These are phyloP conservation scores for Xestia c-nigrum DNA, from an alignment of 2,888 invertebrate species.

Conservation along the genomic window DNA sequence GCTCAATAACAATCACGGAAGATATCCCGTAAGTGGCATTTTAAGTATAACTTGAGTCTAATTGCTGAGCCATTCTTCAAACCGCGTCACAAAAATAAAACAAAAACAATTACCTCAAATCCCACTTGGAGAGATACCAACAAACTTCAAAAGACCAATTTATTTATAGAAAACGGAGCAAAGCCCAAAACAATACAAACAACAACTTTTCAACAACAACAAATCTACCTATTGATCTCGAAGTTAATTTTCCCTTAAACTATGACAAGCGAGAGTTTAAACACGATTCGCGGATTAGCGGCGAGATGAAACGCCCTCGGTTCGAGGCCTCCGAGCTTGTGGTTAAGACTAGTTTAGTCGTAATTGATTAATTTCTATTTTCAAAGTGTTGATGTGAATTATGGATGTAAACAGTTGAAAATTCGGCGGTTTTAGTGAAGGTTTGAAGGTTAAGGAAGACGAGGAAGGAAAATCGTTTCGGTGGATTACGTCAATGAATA, in stretches of 20 bases:
- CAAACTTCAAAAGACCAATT: slow-evolving; percentile 39
- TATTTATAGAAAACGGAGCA: slow-evolving; percentile 32
- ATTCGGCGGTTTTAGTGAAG: slow-evolving; percentile 28
- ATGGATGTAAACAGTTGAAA: slow-evolving; percentile 49
- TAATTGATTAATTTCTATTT: slow-evolving; percentile 65
- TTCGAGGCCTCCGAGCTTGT: slow-evolving; percentile 41
- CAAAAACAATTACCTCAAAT: slow-evolving; percentile 35
- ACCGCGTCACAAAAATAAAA: slow-evolving; percentile 24
- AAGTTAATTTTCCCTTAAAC: slow-evolving; percentile 66
- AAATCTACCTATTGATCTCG: slow-evolving; percentile 55
- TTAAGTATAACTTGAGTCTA: no score
- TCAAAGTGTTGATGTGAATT: slow-evolving; percentile 49
- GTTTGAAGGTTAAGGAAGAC: not conserved
- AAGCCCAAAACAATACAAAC: slow-evolving; percentile 41
- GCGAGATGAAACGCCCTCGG: slow-evolving; percentile 62
- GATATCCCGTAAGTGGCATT: no score
- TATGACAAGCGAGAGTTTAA: slow-evolving; percentile 69
- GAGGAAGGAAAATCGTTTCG: not conserved
- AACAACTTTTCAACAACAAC: slow-evolving; percentile 57
- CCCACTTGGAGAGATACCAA: slow-evolving; percentile 3
- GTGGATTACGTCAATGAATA: not conserved
- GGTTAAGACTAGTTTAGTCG: slow-evolving; percentile 54
- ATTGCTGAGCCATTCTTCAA: not conserved
- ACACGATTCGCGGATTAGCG: slow-evolving; percentile 70
- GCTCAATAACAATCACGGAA: no score